phyloP scores from a whole-genome alignment of 2,797 vertebrate genomes.

The Emys orbicularis region DNA sequence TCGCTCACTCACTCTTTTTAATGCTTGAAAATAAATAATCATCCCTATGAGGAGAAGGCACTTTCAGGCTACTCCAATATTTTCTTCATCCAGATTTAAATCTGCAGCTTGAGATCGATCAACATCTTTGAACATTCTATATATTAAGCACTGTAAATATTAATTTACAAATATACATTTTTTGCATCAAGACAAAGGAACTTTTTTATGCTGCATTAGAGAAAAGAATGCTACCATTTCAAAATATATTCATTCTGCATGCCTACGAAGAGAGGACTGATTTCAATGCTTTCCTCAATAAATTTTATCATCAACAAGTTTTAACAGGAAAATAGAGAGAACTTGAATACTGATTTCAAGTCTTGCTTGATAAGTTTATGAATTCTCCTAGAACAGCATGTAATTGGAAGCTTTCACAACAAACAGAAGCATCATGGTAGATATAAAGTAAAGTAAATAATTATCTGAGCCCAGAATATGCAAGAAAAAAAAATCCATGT shows the following conservation, averaged over 20 bases:
- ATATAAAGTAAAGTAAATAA: not conserved
- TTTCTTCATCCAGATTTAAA: constrained; percentile 40
- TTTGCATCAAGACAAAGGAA: not conserved
- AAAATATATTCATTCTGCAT: not conserved
- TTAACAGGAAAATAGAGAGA: constrained; percentile 20
- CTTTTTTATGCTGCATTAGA: not conserved
- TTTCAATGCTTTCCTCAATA: not conserved
- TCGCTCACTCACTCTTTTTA: not conserved
- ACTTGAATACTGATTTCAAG: constrained; percentile 65
- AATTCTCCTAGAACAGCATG: constrained; percentile 35
- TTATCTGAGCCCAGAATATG: not conserved
- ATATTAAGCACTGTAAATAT: constrained; percentile 68
- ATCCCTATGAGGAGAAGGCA: not conserved
- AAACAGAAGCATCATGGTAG: constrained; percentile 14
- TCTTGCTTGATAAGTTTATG: constrained; percentile 52
- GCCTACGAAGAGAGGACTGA: not conserved
- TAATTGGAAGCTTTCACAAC: constrained; percentile 55
- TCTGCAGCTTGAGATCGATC: constrained; percentile 52
- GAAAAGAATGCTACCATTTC: constrained; percentile 3
- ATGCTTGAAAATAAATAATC: not conserved
- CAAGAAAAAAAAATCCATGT: not conserved
- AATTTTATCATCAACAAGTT: not conserved
- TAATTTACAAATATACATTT: constrained; percentile 60
- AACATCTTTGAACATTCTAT: constrained; percentile 58
- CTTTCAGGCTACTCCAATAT: not conserved